These are phyloP conservation scores for Sphinx pinastri DNA, from an alignment of 2,888 invertebrate species.

Conservation along the genomic window DNA sequence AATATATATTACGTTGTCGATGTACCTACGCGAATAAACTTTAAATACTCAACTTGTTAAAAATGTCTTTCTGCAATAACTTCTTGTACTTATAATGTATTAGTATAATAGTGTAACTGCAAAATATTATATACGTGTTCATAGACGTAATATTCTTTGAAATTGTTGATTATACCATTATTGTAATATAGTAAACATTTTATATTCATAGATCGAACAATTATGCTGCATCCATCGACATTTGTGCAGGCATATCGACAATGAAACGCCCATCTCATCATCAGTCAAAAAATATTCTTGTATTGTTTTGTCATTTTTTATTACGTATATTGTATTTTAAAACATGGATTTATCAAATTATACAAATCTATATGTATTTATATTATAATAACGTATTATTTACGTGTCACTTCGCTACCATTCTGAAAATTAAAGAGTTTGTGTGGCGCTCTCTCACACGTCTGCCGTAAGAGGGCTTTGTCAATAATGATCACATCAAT, in stretches of 20 bases:
- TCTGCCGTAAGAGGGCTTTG: neutral
- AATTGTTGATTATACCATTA: constrained; percentile 10
- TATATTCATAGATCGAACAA: neutral
- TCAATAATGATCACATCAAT: neutral
- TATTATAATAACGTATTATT: constrained; percentile 31
- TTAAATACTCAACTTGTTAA: constrained; percentile 14
- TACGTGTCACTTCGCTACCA: constrained; percentile 25
- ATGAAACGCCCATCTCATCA: constrained; percentile 29
- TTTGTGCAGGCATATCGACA: constrained; percentile 37
- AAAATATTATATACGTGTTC: constrained; percentile 6
- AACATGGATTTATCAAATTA: constrained; percentile 37
- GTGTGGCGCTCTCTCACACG: neutral
- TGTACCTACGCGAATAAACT: constrained; percentile 35
- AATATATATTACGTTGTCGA: constrained; percentile 49
- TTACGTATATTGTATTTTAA: constrained; percentile 32
- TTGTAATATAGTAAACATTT: neutral
- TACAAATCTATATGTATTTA: constrained; percentile 37
- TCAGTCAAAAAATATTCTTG: constrained; percentile 27
- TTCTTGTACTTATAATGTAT: constrained; percentile 1
- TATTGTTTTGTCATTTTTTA: constrained; percentile 27
- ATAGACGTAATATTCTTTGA: constrained; percentile 8
- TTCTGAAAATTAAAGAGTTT: neutral
- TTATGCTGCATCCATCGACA: neutral
- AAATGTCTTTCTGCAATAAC: neutral
- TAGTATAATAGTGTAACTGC: neutral